Conservation (phyloP, 2,888 invertebrate species). For the Latheticus oryzae region DNA sequence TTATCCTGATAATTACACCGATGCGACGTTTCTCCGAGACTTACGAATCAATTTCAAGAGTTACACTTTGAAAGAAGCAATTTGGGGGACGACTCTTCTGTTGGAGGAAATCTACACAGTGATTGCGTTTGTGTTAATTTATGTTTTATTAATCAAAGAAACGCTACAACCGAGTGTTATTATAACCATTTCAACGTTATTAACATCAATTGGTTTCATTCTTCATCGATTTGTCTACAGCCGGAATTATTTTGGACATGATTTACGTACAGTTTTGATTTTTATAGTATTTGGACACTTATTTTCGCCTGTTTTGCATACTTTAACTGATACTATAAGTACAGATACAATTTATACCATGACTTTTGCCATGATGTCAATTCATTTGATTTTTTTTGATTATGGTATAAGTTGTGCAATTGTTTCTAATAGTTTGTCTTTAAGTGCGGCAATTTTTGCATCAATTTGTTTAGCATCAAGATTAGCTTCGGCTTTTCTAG, state of each 20-base stretch:
- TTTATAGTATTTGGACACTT: constrained; percentile 89
- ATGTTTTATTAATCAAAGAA: constrained; percentile 78
- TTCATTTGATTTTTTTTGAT: constrained; percentile 92
- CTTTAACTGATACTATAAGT: constrained; percentile 95
- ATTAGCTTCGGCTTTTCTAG: constrained; percentile 85
- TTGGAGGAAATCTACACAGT: constrained; percentile 85
- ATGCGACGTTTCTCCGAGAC: constrained; percentile 86
- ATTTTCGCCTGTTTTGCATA: constrained; percentile 91
- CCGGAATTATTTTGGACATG: constrained; percentile 65
- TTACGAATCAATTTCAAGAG: constrained; percentile 82
- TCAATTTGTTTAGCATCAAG: constrained; percentile 95
- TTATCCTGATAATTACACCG: constrained; percentile 93
- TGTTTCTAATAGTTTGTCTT: constrained; percentile 90
- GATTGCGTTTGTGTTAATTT: constrained; percentile 78
- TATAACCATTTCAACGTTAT: constrained; percentile 69
- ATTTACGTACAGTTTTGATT: constrained; percentile 82
- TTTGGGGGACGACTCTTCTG: constrained; percentile 81
- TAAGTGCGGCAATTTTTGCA: constrained; percentile 95
- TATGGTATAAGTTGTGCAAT: constrained; percentile 90
- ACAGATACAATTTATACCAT: constrained; percentile 98
- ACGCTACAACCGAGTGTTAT: constrained; percentile 74
- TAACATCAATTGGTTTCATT: constrained; percentile 74
- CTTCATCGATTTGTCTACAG: constrained; percentile 66
- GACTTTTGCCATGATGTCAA: constrained; percentile 86
- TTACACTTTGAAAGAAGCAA: constrained; percentile 76